Base-by-base conservation (phyloP, 2,888 invertebrate species). In the Leptodirus hochenwartii region DNA sequence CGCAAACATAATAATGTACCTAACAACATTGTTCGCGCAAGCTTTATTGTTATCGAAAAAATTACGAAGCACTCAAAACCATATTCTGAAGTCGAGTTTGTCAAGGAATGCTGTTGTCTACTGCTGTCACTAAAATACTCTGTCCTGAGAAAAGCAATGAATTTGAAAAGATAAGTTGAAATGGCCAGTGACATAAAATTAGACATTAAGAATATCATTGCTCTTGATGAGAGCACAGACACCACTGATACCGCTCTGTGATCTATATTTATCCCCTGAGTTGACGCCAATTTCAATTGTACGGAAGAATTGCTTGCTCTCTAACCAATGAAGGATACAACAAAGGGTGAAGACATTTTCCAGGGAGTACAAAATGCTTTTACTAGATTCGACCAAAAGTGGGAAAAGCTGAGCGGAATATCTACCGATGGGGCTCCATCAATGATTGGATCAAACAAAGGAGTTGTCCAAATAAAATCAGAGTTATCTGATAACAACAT, bases 201-300 rank as follows among this genome's bases (percentile, higher is more conserved):
- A 20, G 20, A 6, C 20, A 20, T 8, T 20, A 20, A 20, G 20
- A 20, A 20, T 8, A 20, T 9, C 5, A 6, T 26, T 26, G 37
- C 35, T 27, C 28, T 41, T 22, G 39, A 41, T 34, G 37, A 40
- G 34, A 34, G 34, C 29, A 34, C 32, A 29, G 36, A 40, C 30
- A 25, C 34, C 29, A 28, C 22, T 29, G 14, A 14, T n/a, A n/a
- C n/a, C n/a, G n/a, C n/a, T n/a, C n/a, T n/a, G n/a, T n/a, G n/a
- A n/a, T n/a, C 13, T 11, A 29, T 37, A 29, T 37, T 38, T 33
- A 8, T 35, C 22, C 36, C 31, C 17, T 31, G 34, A 23, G 29
- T 36, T 35, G 34, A n/a, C n/a, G n/a, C 5, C 10, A 27, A 35
- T 22, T 32, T 36, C 25, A 32, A 37, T 36, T 15, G 28, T 27